phyloP scores from a whole-genome alignment of 2,797 vertebrate species.

The Lutjanus campechanus region DNA sequence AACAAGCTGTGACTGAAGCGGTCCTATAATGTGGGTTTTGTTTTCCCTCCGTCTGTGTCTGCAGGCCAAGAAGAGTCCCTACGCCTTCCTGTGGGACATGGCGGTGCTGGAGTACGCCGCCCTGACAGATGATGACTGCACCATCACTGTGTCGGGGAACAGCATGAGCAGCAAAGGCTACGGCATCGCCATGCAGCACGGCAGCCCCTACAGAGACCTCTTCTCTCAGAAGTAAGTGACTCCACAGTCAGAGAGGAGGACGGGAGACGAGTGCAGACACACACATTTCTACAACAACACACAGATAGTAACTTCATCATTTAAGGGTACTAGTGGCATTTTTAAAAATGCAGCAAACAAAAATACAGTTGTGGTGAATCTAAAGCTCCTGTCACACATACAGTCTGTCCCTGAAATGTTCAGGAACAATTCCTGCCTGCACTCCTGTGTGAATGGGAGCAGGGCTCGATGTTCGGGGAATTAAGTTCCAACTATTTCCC shows the following conservation, averaged over 20 bases:
- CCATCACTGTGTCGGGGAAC: slow-evolving; percentile 92
- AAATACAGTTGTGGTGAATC: no score
- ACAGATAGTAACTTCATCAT: no score
- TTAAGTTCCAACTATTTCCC: no score
- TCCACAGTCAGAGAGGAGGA: background rate
- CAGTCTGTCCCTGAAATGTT: no score
- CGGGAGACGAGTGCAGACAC: background rate
- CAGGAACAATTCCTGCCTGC: no score
- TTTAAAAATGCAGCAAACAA: no score
- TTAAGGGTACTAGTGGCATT: no score
- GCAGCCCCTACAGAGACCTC: slow-evolving; percentile 97
- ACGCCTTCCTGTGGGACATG: slow-evolving; percentile 98
- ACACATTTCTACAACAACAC: no score
- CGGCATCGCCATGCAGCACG: slow-evolving; percentile 97
- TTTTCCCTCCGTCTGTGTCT: background rate
- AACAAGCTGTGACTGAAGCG: background rate
- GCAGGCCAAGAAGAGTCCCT: slow-evolving; percentile 93
- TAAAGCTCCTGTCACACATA: no score
- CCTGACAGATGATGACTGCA: slow-evolving; percentile 95
- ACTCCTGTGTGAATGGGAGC: no score
- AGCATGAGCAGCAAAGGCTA: slow-evolving; percentile 97
- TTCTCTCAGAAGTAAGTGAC: slow-evolving; percentile 95
- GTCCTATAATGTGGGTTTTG: background rate
- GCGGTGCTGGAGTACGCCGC: slow-evolving; percentile 96
- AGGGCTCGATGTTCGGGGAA: no score